A percentile compares a stretch with the other conserved stretches of the same genome.
phyloP scores from a whole-genome alignment of 2,797 vertebrate species.

The Philypnodon macrostomus region DNA sequence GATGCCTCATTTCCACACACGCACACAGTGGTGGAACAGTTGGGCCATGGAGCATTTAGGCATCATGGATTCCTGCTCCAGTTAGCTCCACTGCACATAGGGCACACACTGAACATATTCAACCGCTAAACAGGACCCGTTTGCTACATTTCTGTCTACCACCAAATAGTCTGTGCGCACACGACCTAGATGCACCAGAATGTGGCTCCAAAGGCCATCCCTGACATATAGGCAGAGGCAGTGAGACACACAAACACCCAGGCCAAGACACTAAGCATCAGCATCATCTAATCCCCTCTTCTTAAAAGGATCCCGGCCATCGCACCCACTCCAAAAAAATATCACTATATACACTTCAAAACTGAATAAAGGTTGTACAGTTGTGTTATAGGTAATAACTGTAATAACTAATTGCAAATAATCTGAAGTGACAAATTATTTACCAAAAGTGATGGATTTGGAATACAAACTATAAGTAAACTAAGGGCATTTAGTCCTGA shows the following conservation, averaged over 20 bases:
- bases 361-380: too few species aligned
- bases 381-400: constrained; percentile 2
- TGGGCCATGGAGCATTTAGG: constrained; percentile 47
- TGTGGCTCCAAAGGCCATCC: constrained; percentile 51
- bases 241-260: constrained; percentile 47
- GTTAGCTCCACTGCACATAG: constrained; percentile 65
- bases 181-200: constrained; percentile 57
- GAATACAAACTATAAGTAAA: too few species aligned
- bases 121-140: background rate
- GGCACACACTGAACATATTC: constrained; percentile 31
- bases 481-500: too few species aligned
- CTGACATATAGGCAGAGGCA: constrained; percentile 63
- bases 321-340: constrained; percentile 54
- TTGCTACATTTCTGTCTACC: constrained; percentile 27
- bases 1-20: constrained; percentile 48
- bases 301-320: constrained; percentile 50
- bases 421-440: too few species aligned
- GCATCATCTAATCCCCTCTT: constrained; percentile 61
- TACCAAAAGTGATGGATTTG: too few species aligned
- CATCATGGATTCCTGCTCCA: constrained; percentile 64
- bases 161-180: constrained; percentile 55
- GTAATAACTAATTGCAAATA: too few species aligned
- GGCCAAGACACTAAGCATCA: constrained; percentile 66
- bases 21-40: constrained; percentile 37
- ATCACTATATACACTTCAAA: too few species aligned